Evolutionary conservation across 2,888 invertebrate species (phyloP), one percentile per base, ranked within the genome.

Genomic region (Andrena hattorfiana): DNA sequence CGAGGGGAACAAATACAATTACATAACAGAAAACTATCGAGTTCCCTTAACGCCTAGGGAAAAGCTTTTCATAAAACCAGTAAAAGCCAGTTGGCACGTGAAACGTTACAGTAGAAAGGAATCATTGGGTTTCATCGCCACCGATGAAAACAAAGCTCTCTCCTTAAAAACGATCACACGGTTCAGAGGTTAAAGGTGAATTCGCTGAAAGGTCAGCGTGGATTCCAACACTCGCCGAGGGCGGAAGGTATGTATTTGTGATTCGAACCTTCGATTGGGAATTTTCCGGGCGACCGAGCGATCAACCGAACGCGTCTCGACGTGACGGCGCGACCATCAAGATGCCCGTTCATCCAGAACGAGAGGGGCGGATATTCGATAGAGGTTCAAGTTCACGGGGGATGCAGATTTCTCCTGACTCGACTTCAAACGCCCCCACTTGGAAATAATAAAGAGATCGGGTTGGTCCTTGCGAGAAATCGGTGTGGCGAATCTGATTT

Each of bases 261-360:
- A 77, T 72, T 35, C 69, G 77, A 81, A 54, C n/a, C 32, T 86
- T 74, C 75, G 77, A 84, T 85, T 77, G 77, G 75, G 75, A 83
- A 87, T 86, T 86, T 89, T 86, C 81, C 81, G 71, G 74, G 16
- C 77, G 76, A 66, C 54, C 49, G 73, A 73, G 35, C 59, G 26
- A 67, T 74, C 76, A 63, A 71, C 63, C 78, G 59, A 73, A 56
- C 56, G 59, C 81, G 73, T 72, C 51, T 64, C 77, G 76, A 84
- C 70, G 77, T 77, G 63, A 77, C 77, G 77, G 80, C 77, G 70
- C 86, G 87, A 23, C 56, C 26, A 23, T 56, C 23, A 56, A 20
- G 51, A 51, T 42, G 16, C 16, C 69, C 85, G 84, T 86, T 90
- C 88, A 89, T 87, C 88, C 83, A 54, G 30, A 73, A 35, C 76